Percentiles rank a stretch among this genome's conserved stretches.
These are phyloP conservation scores for Chromoteleia sp. DNA, from an alignment of 2,888 invertebrate genomes.

Conservation along the genomic window DNA sequence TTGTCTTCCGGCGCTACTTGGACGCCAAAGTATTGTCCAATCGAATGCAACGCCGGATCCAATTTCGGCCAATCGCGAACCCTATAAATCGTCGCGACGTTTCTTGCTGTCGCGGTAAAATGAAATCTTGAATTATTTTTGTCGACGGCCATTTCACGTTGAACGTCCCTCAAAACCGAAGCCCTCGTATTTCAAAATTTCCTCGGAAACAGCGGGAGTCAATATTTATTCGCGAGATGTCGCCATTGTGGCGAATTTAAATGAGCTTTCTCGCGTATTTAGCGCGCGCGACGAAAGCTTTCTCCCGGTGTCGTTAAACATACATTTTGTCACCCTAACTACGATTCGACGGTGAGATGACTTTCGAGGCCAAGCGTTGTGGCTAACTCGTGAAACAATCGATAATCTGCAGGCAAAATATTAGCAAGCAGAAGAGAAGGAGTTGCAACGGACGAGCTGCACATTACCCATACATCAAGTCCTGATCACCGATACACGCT, in stretches of 20 bases:
- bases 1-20: conserved; percentile 82
- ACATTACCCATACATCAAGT: conserved; percentile 38
- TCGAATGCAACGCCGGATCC: conserved; percentile 4
- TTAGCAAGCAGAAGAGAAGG: conserved; percentile 38
- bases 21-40: conserved; percentile 80
- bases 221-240: conserved; percentile 70
- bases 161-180: too few species aligned
- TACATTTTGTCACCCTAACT: conserved; percentile 76
- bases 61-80: conserved; percentile 13
- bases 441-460: conserved; percentile 33
- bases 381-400: conserved; percentile 64
- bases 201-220: conserved; percentile 9
- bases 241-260: conserved; percentile 81
- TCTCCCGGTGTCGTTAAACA: conserved; percentile 76
- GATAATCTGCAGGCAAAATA: conserved; percentile 65
- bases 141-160: neutral
- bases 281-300: conserved; percentile 74
- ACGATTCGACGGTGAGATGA: conserved; percentile 59
- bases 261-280: conserved; percentile 82
- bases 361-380: conserved; percentile 58
- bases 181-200: too few species aligned
- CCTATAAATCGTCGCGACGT: too few species aligned
- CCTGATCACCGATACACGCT: conserved; percentile 40
- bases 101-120: too few species aligned
- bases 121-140: neutral